Conservation (phyloP, 2,797 vertebrate species). For the Acanthurus lineatus region DNA sequence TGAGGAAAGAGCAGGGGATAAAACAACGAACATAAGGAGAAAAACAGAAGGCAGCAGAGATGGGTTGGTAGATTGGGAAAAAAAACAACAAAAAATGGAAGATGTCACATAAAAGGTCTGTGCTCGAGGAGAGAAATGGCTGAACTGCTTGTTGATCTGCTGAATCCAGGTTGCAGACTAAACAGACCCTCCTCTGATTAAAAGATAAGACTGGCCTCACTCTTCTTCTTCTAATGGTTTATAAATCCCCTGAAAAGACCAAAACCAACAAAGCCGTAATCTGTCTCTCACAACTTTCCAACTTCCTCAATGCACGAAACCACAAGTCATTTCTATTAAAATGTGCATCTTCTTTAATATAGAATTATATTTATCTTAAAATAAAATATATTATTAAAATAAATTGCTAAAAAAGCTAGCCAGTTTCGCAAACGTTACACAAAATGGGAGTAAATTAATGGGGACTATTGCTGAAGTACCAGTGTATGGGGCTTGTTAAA, state of each 20-base stretch:
- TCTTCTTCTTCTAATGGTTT: conserved; percentile 13
- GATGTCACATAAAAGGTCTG: neutral
- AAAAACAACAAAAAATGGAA: neutral
- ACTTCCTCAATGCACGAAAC: neutral
- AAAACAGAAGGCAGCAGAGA: neutral
- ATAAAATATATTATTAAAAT: neutral
- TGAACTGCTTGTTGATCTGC: conserved; percentile 13
- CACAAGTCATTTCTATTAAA: neutral
- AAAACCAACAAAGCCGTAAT: conserved; percentile 8
- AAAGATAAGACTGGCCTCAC: conserved; percentile 11
- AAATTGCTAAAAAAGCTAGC: neutral
- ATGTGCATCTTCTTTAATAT: neutral
- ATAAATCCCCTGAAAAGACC: conserved; percentile 20
- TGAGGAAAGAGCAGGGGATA: neutral
- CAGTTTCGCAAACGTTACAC: neutral
- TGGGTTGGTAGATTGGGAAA: conserved; percentile 15
- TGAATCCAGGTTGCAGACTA: conserved; percentile 5
- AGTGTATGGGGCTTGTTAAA: no score
- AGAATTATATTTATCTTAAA: no score
- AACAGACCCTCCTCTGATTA: conserved; percentile 27
- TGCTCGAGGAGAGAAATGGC: neutral
- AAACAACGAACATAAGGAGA: neutral
- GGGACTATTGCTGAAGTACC: neutral
- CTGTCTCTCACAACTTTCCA: neutral
- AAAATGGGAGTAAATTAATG: neutral